Percentiles rank a stretch among this genome's conserved stretches.
Evolutionary conservation across 2,888 invertebrate genomes (phyloP).

Genomic region (Pogonocherus hispidulus): DNA sequence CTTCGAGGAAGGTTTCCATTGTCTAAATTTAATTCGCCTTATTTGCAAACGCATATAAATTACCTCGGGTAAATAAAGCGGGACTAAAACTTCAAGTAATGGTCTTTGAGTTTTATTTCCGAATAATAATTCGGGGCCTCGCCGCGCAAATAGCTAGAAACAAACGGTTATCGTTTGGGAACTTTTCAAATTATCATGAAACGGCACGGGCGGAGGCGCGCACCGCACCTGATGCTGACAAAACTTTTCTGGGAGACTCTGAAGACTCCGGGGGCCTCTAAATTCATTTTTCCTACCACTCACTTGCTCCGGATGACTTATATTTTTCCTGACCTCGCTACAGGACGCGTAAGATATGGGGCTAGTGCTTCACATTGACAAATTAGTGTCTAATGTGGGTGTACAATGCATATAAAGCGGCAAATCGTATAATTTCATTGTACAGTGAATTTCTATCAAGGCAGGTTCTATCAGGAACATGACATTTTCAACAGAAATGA

Average conservation of each 20-base stretch:
- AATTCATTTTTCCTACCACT: slow-evolving; percentile 33
- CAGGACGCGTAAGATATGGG: background rate
- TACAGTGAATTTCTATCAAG: too few species aligned
- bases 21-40: background rate
- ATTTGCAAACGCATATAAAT: background rate
- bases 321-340: slow-evolving; percentile 12
- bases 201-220: slow-evolving; percentile 12
- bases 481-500: too few species aligned
- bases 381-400: too few species aligned
- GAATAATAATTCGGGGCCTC: slow-evolving; percentile 3
- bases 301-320: slow-evolving; percentile 22
- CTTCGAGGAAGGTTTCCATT: background rate
- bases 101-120: background rate
- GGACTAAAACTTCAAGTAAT: background rate
- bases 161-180: slow-evolving; percentile 23
- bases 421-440: too few species aligned
- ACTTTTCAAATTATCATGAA: slow-evolving; percentile 32
- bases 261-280: slow-evolving; percentile 26
- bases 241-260: slow-evolving; percentile 22
- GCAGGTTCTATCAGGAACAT: too few species aligned
- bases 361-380: background rate
- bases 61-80: background rate
- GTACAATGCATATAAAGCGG: too few species aligned
- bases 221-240: slow-evolving; percentile 16
- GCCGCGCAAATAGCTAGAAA: slow-evolving; percentile 23